Base-by-base conservation (phyloP, 1,140 invertebrate species). In the Caenorhabditis briggsae region DNA sequence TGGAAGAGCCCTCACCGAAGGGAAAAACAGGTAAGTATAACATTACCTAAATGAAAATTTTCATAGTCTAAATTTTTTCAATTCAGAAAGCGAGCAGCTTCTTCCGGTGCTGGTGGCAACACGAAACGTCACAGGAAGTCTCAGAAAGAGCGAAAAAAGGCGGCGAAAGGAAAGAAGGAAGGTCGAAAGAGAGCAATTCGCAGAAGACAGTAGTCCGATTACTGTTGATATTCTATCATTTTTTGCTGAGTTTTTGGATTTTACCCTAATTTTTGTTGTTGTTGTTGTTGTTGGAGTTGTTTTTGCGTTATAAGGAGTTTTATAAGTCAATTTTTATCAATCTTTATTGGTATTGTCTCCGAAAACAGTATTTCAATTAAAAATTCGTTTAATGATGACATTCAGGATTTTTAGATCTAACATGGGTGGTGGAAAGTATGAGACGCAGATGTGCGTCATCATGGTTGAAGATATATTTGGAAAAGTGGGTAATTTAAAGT, bases 381-480 rank as follows among this genome's bases (percentile, higher is more conserved):
- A 33, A 33, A 2, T 33, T 33, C 33, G 33, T 33, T 33, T 33
- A 33, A 33, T 33, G 33, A 33, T 33, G 33, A 33, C 33, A 33
- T 33, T 33, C 33, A 33, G 33, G 33, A 33, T 33, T 33, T 61
- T 61, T 46, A 50, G n/a, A 50, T 53, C n/a, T 3, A 78, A 50
- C 6, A 78, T 78, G 82, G 70, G 70, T 48, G 85, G 85, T 20
- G 50, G 85, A 59, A 70, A 65, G 16, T 82, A 82, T 48, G 85
- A 86, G 85, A 55, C 85, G 9, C 55, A 82, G 33, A 70, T 86
- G 53, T 86, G 85, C 48, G 23, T 70, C 18, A 70, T 58, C n/a
- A 65, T 86, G 2, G 23, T 86, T 16, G 85, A 86, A 48, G 85
- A 86, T 48, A 58, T 56, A 55, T 86, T 86, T 20, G 85, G 85